These are phyloP conservation scores for Peromyscus maniculatus DNA, from an alignment of 2,113 vertebrate genomes.

Conservation along the genomic window DNA sequence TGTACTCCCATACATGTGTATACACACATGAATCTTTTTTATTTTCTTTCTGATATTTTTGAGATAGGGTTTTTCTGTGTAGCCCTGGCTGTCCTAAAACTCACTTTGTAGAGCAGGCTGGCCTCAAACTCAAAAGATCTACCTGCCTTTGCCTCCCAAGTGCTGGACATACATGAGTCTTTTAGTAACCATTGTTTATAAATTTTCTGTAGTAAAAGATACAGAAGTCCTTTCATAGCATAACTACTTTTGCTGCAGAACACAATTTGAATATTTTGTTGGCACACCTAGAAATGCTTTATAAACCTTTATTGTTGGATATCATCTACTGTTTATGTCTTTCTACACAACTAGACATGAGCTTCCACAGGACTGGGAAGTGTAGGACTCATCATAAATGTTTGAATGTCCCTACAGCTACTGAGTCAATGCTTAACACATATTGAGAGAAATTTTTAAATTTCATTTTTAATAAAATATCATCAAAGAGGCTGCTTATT, in stretches of 20 bases:
- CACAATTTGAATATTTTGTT: not conserved
- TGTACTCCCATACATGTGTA: not conserved
- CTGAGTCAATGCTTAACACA: not conserved
- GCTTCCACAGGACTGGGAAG: not conserved
- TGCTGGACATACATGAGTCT: not conserved
- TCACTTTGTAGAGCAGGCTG: not conserved
- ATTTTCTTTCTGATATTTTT: not conserved
- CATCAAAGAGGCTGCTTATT: not conserved
- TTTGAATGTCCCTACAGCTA: not conserved
- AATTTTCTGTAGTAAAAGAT: conserved; percentile 10
- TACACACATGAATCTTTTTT: not conserved
- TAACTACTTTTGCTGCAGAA: not conserved
- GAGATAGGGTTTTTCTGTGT: not conserved
- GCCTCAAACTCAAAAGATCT: not conserved
- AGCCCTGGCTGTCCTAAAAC: not conserved
- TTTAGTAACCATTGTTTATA: not conserved
- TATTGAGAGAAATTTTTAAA: not conserved
- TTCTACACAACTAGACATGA: not conserved
- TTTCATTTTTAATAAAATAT: not conserved
- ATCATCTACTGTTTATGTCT: not conserved
- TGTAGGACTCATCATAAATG: not conserved
- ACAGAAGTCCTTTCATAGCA: not conserved
- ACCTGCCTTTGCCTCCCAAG: not conserved
- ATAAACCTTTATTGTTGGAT: not conserved
- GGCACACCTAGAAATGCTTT: not conserved